Evolutionary conservation across 2,113 vertebrate genomes (phyloP).

Genomic region (Bufo gargarizans): DNA sequence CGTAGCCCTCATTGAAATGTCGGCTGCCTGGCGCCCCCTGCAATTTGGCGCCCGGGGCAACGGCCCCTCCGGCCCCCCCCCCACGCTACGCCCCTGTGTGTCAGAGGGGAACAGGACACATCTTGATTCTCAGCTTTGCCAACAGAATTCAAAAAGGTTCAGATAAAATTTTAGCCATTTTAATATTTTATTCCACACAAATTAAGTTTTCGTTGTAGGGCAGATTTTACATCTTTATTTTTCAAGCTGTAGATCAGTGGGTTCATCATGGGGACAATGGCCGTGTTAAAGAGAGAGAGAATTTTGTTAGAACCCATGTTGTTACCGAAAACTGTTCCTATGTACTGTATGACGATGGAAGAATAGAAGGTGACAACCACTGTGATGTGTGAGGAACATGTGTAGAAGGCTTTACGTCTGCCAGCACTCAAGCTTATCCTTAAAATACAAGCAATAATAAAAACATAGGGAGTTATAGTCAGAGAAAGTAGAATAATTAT

Average conservation of each 20-base stretch:
- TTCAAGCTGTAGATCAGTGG: conserved; percentile 42
- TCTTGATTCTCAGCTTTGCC: too few relatives aligned
- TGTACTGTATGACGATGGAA: conserved; percentile 36
- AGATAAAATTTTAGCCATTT: not conserved
- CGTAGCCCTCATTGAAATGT: too few relatives aligned
- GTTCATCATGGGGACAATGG: conserved; percentile 60
- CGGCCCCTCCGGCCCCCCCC: too few relatives aligned
- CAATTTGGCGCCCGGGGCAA: too few relatives aligned
- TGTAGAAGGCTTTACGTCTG: conserved; percentile 60
- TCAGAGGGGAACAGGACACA: too few relatives aligned
- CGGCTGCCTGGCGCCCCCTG: too few relatives aligned
- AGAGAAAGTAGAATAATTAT: conserved; percentile 31
- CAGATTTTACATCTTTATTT: not conserved
- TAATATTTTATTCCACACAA: not conserved
- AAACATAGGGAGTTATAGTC: conserved; percentile 57
- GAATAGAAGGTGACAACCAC: conserved; percentile 45
- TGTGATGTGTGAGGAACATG: conserved; percentile 60
- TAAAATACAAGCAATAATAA: conserved; percentile 37
- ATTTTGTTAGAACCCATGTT: conserved; percentile 58
- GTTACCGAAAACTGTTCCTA: conserved; percentile 43
- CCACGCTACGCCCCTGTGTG: too few relatives aligned
- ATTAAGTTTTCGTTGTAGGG: not conserved
- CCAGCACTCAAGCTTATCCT: conserved; percentile 47
- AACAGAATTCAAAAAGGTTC: too few relatives aligned
- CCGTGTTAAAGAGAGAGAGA: conserved; percentile 58